These are phyloP conservation scores for Prionace glauca DNA, from an alignment of 2,797 vertebrate species.

Conservation along the genomic window DNA sequence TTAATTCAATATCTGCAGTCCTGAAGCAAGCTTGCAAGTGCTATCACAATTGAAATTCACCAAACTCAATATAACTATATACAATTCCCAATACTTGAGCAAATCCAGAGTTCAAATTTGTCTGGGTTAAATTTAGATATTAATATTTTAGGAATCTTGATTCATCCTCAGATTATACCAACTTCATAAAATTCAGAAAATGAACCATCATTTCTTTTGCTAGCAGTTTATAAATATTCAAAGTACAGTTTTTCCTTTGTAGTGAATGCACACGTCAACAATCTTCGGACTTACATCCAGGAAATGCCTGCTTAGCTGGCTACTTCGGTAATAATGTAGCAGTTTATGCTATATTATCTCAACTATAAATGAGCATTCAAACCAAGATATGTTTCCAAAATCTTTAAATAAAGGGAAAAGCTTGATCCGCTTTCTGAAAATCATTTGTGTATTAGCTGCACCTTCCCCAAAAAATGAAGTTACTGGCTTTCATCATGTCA, in stretches of 20 bases:
- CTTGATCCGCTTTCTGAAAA: not conserved
- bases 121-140: too few species aligned
- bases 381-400: too few species aligned
- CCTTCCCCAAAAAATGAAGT: not conserved
- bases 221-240: not conserved
- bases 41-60: too few species aligned
- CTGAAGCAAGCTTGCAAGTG: too few species aligned
- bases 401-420: not conserved
- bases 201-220: not conserved
- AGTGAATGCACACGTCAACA: not conserved
- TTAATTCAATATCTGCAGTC: too few species aligned
- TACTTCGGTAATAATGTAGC: not conserved
- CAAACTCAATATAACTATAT: too few species aligned
- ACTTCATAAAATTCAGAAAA: not conserved
- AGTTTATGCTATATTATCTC: not conserved
- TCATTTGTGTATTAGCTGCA: not conserved
- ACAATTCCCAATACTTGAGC: too few species aligned
- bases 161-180: too few species aligned
- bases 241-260: not conserved
- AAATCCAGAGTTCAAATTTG: too few species aligned
- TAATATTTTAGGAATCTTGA: too few species aligned
- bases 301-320: not conserved
- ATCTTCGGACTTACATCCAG: not conserved
- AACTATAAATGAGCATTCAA: not conserved
- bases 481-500: not conserved